Base-by-base conservation (phyloP, 1,140 invertebrate species). In the Sycobia sp. region DNA sequence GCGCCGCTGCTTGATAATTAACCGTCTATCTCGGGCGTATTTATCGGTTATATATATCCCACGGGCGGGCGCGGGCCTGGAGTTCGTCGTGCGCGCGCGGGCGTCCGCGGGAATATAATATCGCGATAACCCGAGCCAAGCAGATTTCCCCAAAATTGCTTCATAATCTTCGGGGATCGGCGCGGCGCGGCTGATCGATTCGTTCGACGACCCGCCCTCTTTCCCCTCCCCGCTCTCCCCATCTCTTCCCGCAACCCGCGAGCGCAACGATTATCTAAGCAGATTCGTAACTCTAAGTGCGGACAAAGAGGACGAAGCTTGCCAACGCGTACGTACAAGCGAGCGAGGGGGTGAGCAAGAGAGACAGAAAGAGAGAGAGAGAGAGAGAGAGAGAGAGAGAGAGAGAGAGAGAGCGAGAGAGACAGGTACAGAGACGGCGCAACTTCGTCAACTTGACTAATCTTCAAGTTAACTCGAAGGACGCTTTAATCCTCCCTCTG, bases 91-190 rank as follows among this genome's bases (percentile, higher is more conserved):
- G n/a, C n/a, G n/a, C n/a, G n/a, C n/a, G n/a, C n/a, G n/a, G n/a
- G n/a, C n/a, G n/a, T n/a, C n/a, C n/a, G n/a, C n/a, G n/a, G n/a
- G 41, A 62, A 62, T 54, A 62, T 62, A 62, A 62, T 62, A 47
- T 62, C 50, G 59, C 49, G 53, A 54, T 54, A 54, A 54, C 41
- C 39, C n/a, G 29, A 54, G 50, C 59, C 50, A 55, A 56, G 53
- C 61, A 56, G 53, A 56, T 56, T 62, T 63, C 34, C 13, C 16
- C n/a, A 43, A 56, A 56, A 63, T 63, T 50, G 53, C 61, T 63
- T 56, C 50, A 63, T 63, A 63, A 63, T 63, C 61, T n/a, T 56
- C 58, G 16, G 36, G 57, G 50, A 50, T 25, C 34, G 29, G 32
- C 32, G 32, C 3, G 5, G 22, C 23, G 9, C 10, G 0, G 41